Percentiles rank a stretch among this genome's conserved stretches.
These are phyloP conservation scores for Colossoma macropomum DNA, from an alignment of 2,113 vertebrate genomes.

Conservation along the genomic window DNA sequence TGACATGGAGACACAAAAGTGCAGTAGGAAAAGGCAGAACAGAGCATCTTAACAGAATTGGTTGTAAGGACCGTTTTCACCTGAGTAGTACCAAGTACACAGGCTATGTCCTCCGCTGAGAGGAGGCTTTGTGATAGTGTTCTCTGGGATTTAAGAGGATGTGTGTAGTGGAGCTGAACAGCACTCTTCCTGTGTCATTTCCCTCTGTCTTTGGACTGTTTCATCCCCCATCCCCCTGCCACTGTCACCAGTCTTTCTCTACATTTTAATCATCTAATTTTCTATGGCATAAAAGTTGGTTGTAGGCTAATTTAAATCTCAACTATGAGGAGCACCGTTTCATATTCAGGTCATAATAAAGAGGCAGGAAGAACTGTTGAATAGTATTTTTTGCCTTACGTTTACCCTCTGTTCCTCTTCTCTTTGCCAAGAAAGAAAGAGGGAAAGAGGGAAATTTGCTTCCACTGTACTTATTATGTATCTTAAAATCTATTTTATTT, in stretches of 20 bases:
- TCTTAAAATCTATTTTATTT: neutral
- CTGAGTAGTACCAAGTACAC: slow-evolving; percentile 59
- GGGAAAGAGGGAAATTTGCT: neutral
- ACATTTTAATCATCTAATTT: slow-evolving; percentile 56
- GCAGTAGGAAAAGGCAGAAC: slow-evolving; percentile 47
- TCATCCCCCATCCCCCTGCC: slow-evolving; percentile 27
- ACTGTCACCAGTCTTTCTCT: slow-evolving; percentile 36
- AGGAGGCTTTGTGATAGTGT: slow-evolving; percentile 68
- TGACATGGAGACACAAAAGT: slow-evolving; percentile 41
- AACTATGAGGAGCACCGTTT: slow-evolving; percentile 11
- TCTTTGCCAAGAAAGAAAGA: neutral
- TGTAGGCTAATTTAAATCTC: slow-evolving; percentile 54
- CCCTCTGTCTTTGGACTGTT: slow-evolving; percentile 31
- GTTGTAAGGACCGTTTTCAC: slow-evolving; percentile 32
- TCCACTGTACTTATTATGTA: neutral
- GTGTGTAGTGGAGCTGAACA: slow-evolving; percentile 70
- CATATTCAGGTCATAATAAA: slow-evolving; percentile 34
- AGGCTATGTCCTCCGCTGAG: slow-evolving; percentile 62
- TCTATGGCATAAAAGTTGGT: slow-evolving; percentile 26
- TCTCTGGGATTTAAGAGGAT: slow-evolving; percentile 66
- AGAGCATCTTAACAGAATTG: slow-evolving; percentile 18
- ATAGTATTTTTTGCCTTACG: slow-evolving; percentile 9
- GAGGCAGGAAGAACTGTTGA: slow-evolving; percentile 5
- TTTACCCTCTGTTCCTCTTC: slow-evolving; percentile 7
- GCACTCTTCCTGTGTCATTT: slow-evolving; percentile 45